Conservation (phyloP, 2,888 invertebrate genomes). For the Dascillus cervinus region DNA sequence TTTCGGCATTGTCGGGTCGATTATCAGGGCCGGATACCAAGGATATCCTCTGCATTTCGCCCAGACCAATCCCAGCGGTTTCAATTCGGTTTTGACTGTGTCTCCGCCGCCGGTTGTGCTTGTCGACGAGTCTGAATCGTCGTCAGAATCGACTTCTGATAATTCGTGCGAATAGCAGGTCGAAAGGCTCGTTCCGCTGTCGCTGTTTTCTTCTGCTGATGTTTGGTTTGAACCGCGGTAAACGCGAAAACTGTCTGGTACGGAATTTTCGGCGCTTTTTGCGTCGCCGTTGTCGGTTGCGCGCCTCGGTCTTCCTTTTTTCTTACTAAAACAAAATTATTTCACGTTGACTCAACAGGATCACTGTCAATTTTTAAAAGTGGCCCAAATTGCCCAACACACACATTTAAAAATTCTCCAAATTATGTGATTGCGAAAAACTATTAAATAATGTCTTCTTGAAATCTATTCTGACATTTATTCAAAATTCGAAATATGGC, state of each 20-base stretch:
- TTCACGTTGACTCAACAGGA: no score
- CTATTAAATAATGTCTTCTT: no score
- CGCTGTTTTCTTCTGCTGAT: constrained; percentile 38
- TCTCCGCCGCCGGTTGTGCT: constrained; percentile 33
- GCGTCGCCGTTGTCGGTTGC: constrained; percentile 22
- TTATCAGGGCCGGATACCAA: constrained; percentile 95
- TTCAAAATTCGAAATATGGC: no score
- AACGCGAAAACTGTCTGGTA: constrained; percentile 49
- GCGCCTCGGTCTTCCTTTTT: constrained; percentile 37
- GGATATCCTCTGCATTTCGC: constrained; percentile 95
- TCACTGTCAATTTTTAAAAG: no score
- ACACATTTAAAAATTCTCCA: no score
- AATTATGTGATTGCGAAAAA: no score
- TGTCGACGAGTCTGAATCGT: constrained; percentile 36
- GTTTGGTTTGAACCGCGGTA: constrained; percentile 43
- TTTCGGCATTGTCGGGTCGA: constrained; percentile 89
- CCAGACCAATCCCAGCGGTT: constrained; percentile 91
- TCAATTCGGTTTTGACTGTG: constrained; percentile 45
- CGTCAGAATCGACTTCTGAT: constrained; percentile 39
- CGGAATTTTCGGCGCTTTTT: constrained; percentile 22
- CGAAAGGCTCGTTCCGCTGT: constrained; percentile 40
- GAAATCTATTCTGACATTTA: no score
- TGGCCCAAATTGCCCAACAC: no score
- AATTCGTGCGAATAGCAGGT: constrained; percentile 42
- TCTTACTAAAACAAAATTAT: constrained; percentile 27